Conservation (phyloP, 2,113 vertebrate species). For the Ceyx margarethae region DNA sequence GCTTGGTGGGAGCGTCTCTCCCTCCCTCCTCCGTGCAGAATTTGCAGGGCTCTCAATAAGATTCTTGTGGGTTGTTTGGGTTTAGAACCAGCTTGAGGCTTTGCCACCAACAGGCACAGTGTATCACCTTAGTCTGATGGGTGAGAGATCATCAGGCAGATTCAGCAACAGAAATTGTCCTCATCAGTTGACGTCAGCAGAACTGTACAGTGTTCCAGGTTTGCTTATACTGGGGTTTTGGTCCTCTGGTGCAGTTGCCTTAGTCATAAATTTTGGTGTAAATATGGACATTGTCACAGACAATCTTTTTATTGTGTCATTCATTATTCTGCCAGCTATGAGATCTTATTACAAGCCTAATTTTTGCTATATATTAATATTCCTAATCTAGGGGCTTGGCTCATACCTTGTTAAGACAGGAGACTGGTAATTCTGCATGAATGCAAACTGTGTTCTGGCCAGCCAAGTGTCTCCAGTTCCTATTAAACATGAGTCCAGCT, state of each 20-base stretch:
- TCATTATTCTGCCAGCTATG: neutral
- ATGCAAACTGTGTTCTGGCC: neutral
- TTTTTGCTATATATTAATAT: neutral
- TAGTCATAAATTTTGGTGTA: neutral
- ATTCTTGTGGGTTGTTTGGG: neutral
- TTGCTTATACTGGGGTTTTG: neutral
- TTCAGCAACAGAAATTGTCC: neutral
- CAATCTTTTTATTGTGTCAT: neutral
- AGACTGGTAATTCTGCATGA: neutral
- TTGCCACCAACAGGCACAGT: neutral
- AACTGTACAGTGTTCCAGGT: neutral
- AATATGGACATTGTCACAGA: neutral
- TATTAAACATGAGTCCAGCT: neutral
- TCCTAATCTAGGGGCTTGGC: neutral
- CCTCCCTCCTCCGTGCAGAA: neutral
- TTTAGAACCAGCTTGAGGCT: neutral
- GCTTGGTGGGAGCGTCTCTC: rapidly evolving
- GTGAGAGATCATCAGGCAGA: neutral
- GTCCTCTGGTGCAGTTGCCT: neutral
- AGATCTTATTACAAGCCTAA: neutral
- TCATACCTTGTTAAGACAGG: neutral
- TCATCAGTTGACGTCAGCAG: neutral
- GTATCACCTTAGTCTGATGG: rapidly evolving
- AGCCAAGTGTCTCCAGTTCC: neutral
- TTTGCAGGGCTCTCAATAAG: neutral